These are phyloP conservation scores for Tromatobia lineatoria DNA, from an alignment of 2,888 invertebrate genomes.

Conservation along the genomic window DNA sequence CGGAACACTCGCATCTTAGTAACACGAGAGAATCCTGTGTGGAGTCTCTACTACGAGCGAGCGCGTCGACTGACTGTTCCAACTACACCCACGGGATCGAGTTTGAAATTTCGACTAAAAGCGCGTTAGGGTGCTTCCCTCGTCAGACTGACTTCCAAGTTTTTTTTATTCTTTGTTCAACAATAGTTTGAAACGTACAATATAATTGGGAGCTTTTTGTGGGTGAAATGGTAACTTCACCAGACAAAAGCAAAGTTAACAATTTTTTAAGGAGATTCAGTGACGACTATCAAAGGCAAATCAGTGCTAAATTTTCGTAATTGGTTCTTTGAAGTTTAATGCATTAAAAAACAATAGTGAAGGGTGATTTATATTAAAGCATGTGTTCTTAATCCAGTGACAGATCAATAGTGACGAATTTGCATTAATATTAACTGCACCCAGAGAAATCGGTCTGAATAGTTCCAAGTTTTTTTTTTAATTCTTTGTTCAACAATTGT, in stretches of 20 bases:
- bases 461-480: too few species aligned
- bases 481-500: too few species aligned
- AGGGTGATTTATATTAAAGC: too few species aligned
- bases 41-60: constrained; percentile 35
- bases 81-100: constrained; percentile 59
- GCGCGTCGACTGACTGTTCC: constrained; percentile 59
- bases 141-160: constrained; percentile 8
- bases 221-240: background rate
- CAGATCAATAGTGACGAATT: too few species aligned
- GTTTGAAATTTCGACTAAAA: constrained; percentile 56
- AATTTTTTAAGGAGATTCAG: too few species aligned
- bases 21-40: constrained; percentile 20
- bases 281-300: too few species aligned
- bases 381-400: too few species aligned
- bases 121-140: constrained; percentile 9
- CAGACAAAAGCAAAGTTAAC: background rate
- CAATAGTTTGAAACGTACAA: background rate
- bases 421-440: too few species aligned
- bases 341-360: too few species aligned
- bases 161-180: background rate
- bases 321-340: too few species aligned
- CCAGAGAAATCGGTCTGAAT: too few species aligned
- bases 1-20: constrained; percentile 65
- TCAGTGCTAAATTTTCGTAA: too few species aligned
- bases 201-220: background rate